Base-by-base conservation (phyloP, 2,113 vertebrate species). In the Pandion haliaetus region DNA sequence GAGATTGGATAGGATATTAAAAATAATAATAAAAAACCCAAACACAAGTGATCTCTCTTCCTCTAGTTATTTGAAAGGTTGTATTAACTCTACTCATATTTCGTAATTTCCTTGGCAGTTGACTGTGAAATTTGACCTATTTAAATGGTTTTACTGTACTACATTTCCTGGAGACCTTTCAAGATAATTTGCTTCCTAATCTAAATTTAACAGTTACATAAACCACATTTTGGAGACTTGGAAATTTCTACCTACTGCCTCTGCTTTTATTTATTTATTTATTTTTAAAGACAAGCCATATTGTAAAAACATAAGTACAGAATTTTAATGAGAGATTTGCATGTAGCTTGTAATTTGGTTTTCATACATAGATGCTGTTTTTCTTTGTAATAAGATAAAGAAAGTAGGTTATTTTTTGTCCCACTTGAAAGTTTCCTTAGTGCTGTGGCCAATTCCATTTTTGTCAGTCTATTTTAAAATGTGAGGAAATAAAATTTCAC, bases 141-240 rank as follows among this genome's bases (percentile, higher is more conserved):
- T 97, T 96, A 96, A 96, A 88, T 95, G 89, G 70, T 94, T 96
- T 97, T 96, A 97, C 95, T 96, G 87, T 97, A 95, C 91, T 96
- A 91, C 95, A 95, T 96, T 96, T 97, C 95, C 95, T 97, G 95
- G 93, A 97, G 95, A 97, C 95, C 95, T 97, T 97, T 97, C 96
- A 91, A 96, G 95, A 93, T 95, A 96, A 97, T 97, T 95, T 95
- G 95, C 93, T 93, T 96, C 78, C 96, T 97, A 96, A 96, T 96
- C 96, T 97, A 96, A 97, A 97, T 97, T 95, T 97, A 97, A 96
- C 93, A 96, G 93, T 97, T 97, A 96, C 93, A 96, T 97, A 97
- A 97, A 96, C 96, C 95, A 88, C 95, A 85, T 97, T 96, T 96
- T 90, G 87, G 87, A 93, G 96, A 61, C 81, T 96, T 89, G 70